Conservation (phyloP, 2,113 vertebrate species). For the Psephotus haematonotus region DNA sequence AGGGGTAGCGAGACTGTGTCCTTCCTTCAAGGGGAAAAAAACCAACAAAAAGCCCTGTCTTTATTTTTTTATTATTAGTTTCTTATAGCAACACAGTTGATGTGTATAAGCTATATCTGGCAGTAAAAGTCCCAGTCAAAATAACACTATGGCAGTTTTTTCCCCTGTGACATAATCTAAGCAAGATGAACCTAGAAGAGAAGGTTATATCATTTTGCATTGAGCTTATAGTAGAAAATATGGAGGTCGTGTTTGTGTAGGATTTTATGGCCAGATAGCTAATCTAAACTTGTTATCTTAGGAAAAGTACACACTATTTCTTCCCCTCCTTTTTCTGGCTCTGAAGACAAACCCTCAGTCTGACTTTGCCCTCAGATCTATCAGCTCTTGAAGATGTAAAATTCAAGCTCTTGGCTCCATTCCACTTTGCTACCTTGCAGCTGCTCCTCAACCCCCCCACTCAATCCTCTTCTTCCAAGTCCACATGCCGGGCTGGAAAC, state of each 20-base stretch:
- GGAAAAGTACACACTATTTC: not conserved
- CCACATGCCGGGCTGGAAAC: not conserved
- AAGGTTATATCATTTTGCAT: not conserved
- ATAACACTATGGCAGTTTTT: not conserved
- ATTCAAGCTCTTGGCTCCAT: not conserved
- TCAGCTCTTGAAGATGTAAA: not conserved
- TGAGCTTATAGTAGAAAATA: not conserved
- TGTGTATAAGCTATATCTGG: not conserved
- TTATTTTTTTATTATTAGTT: not conserved
- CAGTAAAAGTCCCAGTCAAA: not conserved
- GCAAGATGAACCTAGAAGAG: not conserved
- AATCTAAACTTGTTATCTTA: not conserved
- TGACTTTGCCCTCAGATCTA: not conserved
- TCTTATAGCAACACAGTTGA: not conserved
- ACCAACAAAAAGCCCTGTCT: accelerated
- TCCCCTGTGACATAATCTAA: not conserved
- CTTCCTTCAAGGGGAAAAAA: not conserved
- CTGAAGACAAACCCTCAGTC: not conserved
- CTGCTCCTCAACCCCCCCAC: not conserved
- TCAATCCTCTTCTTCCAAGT: not conserved
- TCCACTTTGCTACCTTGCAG: not conserved
- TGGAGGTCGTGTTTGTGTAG: not conserved
- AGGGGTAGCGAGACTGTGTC: not conserved
- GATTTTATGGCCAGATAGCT: not conserved
- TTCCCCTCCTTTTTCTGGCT: not conserved